Evolutionary conservation across 1,140 invertebrate species (phyloP).

Genomic region (Patella vulgata): DNA sequence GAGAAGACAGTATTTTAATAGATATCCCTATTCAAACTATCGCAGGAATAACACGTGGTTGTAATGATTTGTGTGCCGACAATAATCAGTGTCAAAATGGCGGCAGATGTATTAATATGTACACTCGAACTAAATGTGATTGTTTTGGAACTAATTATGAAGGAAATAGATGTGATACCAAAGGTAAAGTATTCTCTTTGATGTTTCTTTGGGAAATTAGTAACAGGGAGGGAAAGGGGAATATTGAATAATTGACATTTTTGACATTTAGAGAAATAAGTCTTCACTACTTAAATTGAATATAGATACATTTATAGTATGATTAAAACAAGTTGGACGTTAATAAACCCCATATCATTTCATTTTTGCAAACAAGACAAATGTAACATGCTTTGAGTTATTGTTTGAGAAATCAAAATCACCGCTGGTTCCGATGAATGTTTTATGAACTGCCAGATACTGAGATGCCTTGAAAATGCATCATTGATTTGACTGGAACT

Average conservation of each 20-base stretch:
- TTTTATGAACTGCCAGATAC: too few species aligned
- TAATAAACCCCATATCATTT: too few species aligned
- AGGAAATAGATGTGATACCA: constrained; percentile 88
- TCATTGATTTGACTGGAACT: too few species aligned
- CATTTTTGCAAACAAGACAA: too few species aligned
- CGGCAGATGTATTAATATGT: constrained; percentile 51
- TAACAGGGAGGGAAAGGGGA: not conserved
- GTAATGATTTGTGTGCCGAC: constrained; percentile 72
- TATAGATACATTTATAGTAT: not conserved
- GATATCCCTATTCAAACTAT: constrained; percentile 79
- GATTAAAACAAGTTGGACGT: too few species aligned
- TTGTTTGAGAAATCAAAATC: too few species aligned
- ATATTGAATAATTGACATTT: not conserved
- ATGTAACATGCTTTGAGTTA: too few species aligned
- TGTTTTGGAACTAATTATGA: constrained; percentile 92
- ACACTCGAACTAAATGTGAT: constrained; percentile 51
- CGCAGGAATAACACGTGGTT: constrained; percentile 43
- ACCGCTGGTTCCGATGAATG: too few species aligned
- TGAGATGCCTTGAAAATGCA: too few species aligned
- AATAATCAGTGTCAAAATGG: constrained; percentile 42
- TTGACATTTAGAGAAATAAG: not conserved
- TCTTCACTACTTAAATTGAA: not conserved
- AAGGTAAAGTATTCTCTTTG: constrained; percentile 80
- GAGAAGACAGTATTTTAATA: constrained; percentile 81
- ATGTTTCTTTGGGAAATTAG: too few species aligned